These are phyloP conservation scores for Sebastes nivosus DNA, from an alignment of 2,797 vertebrate genomes.

Conservation along the genomic window DNA sequence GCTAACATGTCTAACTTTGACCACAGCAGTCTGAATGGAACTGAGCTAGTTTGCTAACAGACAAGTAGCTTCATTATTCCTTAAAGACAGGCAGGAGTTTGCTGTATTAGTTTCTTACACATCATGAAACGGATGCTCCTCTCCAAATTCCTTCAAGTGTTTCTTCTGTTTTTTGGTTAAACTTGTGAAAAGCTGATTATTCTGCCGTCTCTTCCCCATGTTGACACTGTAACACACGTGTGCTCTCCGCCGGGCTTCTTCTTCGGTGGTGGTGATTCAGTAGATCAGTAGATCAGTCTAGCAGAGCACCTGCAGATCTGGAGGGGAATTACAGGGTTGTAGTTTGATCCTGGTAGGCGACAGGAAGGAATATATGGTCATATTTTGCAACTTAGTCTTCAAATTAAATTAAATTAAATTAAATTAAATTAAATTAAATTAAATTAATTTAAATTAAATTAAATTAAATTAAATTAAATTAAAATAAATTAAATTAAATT, in stretches of 20 bases:
- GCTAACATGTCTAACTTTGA: background rate
- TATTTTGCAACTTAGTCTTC: background rate
- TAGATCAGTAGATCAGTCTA: rapidly evolving
- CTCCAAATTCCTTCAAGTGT: constrained; percentile 94
- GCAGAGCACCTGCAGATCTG: constrained; percentile 18
- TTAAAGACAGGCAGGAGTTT: background rate
- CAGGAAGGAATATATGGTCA: background rate
- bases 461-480: too few species aligned
- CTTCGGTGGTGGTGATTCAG: background rate
- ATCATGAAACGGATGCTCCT: constrained; percentile 93
- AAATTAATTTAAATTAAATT: too few species aligned
- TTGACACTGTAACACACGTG: constrained; percentile 58
- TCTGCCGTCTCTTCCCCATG: constrained; percentile 89
- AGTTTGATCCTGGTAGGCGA: background rate
- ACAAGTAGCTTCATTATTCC: background rate
- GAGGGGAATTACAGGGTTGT: constrained; percentile 7
- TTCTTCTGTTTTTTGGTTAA: constrained; percentile 93
- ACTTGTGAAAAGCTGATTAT: constrained; percentile 68
- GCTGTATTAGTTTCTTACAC: constrained; percentile 70
- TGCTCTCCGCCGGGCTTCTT: background rate
- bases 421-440: too few species aligned
- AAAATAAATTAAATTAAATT: too few species aligned
- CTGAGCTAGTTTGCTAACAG: constrained; percentile 25
- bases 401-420: too few species aligned
- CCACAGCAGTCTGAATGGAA: background rate